Evolutionary conservation across 2,113 vertebrate genomes (phyloP).

Genomic region (Leiothrix lutea): DNA sequence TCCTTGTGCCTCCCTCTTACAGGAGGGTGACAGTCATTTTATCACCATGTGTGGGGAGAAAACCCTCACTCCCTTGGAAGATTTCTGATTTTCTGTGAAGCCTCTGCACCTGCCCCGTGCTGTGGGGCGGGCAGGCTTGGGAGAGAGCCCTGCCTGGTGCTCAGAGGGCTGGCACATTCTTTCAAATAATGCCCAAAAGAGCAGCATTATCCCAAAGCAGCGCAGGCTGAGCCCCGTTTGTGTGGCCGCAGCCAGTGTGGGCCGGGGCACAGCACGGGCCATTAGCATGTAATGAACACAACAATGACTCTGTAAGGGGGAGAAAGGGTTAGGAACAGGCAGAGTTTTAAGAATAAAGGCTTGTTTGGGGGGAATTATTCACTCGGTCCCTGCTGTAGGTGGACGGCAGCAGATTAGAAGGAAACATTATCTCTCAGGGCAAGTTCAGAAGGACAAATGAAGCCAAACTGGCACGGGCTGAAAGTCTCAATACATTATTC

Average conservation of each 20-base stretch:
- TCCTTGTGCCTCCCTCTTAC: background rate
- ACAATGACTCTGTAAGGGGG: constrained; percentile 39
- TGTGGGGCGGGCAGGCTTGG: background rate
- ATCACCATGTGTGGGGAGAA: background rate
- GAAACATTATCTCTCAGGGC: constrained; percentile 86
- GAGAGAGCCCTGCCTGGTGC: background rate
- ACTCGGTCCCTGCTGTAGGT: constrained; percentile 75
- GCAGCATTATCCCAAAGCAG: constrained; percentile 17
- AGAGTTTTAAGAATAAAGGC: constrained; percentile 67
- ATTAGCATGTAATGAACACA: constrained; percentile 48
- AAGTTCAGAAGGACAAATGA: constrained; percentile 72
- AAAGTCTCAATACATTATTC: constrained; percentile 77
- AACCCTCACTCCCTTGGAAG: background rate
- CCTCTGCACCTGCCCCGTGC: background rate
- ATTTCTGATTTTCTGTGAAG: background rate
- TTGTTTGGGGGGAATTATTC: constrained; percentile 81
- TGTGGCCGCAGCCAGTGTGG: constrained; percentile 54
- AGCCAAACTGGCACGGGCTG: constrained; percentile 68
- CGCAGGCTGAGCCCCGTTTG: constrained; percentile 3
- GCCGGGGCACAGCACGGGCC: constrained; percentile 25
- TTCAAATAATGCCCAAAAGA: constrained; percentile 15
- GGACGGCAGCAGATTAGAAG: constrained; percentile 80
- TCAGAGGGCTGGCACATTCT: constrained; percentile 8
- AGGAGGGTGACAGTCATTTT: background rate
- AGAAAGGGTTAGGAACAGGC: constrained; percentile 26